Percentiles rank a stretch among this genome's conserved stretches.
Conservation (phyloP, 2,797 vertebrate genomes). For the Alosa sapidissima region DNA sequence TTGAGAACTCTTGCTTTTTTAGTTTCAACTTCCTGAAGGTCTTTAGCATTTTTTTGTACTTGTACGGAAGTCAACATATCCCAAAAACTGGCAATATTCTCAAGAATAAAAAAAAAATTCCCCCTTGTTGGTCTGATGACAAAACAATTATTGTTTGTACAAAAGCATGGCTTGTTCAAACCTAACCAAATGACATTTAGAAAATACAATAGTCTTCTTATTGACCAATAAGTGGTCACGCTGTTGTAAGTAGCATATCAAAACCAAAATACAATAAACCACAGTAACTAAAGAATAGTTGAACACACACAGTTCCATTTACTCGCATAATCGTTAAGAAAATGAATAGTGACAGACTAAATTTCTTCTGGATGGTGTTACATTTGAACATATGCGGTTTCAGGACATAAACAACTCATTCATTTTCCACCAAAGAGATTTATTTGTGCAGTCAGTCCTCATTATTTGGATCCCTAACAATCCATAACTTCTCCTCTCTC, state of each 20-base stretch:
- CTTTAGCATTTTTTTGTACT: too few relatives aligned
- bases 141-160: background rate
- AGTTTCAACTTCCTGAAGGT: background rate
- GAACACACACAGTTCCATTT: slow-evolving; percentile 33
- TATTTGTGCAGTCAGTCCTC: slow-evolving; percentile 54
- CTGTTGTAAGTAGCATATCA: background rate
- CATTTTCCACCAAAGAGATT: slow-evolving; percentile 44
- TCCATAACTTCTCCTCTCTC: slow-evolving; percentile 35
- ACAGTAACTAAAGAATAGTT: background rate
- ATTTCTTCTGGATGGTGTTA: slow-evolving; percentile 38
- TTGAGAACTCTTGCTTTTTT: background rate
- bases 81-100: background rate
- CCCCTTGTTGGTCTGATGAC: background rate
- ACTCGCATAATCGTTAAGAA: slow-evolving; percentile 45
- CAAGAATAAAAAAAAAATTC: background rate
- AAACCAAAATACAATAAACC: background rate
- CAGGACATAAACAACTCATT: slow-evolving; percentile 48
- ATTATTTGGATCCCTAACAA: slow-evolving; percentile 57
- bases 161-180: background rate
- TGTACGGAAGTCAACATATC: background rate
- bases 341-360: slow-evolving; percentile 35
- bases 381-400: slow-evolving; percentile 47
- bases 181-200: background rate
- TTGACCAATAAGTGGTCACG: background rate
- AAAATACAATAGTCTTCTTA: background rate